phyloP scores from a whole-genome alignment of 2,888 invertebrate species.

The Spisula solida region DNA sequence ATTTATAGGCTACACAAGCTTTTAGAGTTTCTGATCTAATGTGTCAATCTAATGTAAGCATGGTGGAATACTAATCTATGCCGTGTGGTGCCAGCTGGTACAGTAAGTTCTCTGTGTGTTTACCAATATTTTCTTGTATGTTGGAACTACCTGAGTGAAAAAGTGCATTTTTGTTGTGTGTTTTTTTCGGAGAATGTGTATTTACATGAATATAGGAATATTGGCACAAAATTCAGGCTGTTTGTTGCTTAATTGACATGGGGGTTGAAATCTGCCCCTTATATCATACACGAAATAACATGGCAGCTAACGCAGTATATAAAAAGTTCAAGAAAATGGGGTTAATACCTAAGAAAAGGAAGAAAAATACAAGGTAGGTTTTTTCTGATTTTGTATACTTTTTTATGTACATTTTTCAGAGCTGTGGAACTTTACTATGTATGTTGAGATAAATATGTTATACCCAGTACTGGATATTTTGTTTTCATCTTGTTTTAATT shows the following conservation, averaged over 20 bases:
- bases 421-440: neutral
- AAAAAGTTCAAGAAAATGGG: slow-evolving; percentile 78
- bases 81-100: neutral
- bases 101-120: neutral
- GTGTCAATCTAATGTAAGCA: slow-evolving; percentile 2
- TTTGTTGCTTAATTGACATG: slow-evolving; percentile 63
- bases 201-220: slow-evolving; percentile 46
- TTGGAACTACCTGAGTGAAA: slow-evolving; percentile 50
- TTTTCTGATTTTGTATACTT: neutral
- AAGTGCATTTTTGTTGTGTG: slow-evolving; percentile 44
- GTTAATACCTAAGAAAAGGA: slow-evolving; percentile 71
- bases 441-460: neutral
- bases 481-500: neutral
- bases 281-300: slow-evolving; percentile 59
- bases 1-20: neutral
- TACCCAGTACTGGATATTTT: neutral
- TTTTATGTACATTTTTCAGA: neutral
- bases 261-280: slow-evolving; percentile 65
- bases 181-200: slow-evolving; percentile 56
- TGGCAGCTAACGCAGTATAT: slow-evolving; percentile 76
- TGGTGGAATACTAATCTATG: neutral
- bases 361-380: slow-evolving; percentile 62
- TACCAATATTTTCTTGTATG: slow-evolving; percentile 20
- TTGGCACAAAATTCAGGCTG: slow-evolving; percentile 48
- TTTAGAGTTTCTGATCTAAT: neutral